Conservation (phyloP, 1,140 invertebrate species). For the Melanaphis sacchari region DNA sequence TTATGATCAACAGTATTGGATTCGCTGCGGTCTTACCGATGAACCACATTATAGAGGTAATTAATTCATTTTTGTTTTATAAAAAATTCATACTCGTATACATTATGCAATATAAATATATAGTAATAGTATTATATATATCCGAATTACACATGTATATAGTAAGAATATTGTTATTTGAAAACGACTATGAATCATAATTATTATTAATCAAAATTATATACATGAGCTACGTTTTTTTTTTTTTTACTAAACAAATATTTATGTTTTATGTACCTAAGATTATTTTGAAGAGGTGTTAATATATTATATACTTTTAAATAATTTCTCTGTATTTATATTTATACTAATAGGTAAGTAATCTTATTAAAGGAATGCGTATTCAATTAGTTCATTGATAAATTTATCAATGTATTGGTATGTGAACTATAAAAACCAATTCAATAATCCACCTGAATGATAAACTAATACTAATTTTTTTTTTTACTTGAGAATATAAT, state of each 20-base stretch:
- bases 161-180: not conserved
- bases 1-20: slow-evolving; percentile 15
- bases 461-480: too few species aligned
- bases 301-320: not conserved
- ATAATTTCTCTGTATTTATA: not conserved
- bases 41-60: slow-evolving; percentile 45
- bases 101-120: too few species aligned
- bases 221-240: not conserved
- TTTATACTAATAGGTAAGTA: not conserved
- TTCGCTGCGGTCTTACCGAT: slow-evolving; percentile 37
- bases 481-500: not conserved
- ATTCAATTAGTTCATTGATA: not conserved
- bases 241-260: not conserved
- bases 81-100: not conserved
- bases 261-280: not conserved
- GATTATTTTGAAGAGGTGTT: not conserved
- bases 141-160: not conserved
- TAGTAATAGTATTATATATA: too few species aligned
- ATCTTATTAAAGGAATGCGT: not conserved
- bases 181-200: not conserved
- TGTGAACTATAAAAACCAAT: not conserved
- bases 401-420: not conserved
- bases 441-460: not conserved
- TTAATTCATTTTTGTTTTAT: not conserved
- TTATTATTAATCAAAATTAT: not conserved